Evolutionary conservation across 2,888 invertebrate genomes (phyloP), one percentile per base, ranked within the genome.

Genomic region (Andrena camellia): DNA sequence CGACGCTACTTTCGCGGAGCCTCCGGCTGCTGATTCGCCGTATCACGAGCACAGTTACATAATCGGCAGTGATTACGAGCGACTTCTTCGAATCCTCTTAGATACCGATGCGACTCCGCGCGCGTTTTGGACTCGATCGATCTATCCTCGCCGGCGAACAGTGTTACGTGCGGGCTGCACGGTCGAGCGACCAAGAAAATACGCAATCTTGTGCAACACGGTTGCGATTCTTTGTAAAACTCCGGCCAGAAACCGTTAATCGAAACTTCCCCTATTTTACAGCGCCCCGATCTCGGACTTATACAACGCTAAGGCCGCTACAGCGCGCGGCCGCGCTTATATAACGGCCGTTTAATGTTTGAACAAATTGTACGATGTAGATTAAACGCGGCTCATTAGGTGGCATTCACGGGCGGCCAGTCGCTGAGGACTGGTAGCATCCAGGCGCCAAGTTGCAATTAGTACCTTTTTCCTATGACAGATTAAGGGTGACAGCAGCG

Each of bases 351-450:
- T 71, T 80, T 71, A 71, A 80, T 62, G 71, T 80, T 79, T 71
- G 80, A 80, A 71, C 80, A 62, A 71, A 79, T 79, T 71, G 71
- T 71, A 35, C 60, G 52, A 79, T 75, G 64, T 78, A 67, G 75
- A 74, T 67, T 78, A 60, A 52, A 66, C 59, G 60, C 31, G 74
- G 29, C 42, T 67, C 67, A 54, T 75, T 67, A 75, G 60, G 10
- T 35, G 48, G 48, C 17, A 13, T 26, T 75, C 50, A 29, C 7
- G 50, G 20, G 10, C 52, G 10, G 29, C 17, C n/a, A 60, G 13
- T 20, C 6, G 0, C 23, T 13, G 26, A 26, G 23, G 23, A 2
- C 31, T 3, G n/a, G 35, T n/a, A 3, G 20, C 17, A 26, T n/a
- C 35, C 10, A 33, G 54, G 63, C 20, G 33, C 2, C 29, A 66